Percentiles rank a stretch among this genome's conserved stretches.
Conservation (phyloP, 2,113 vertebrate genomes). For the Ivindomyrus marchei region DNA sequence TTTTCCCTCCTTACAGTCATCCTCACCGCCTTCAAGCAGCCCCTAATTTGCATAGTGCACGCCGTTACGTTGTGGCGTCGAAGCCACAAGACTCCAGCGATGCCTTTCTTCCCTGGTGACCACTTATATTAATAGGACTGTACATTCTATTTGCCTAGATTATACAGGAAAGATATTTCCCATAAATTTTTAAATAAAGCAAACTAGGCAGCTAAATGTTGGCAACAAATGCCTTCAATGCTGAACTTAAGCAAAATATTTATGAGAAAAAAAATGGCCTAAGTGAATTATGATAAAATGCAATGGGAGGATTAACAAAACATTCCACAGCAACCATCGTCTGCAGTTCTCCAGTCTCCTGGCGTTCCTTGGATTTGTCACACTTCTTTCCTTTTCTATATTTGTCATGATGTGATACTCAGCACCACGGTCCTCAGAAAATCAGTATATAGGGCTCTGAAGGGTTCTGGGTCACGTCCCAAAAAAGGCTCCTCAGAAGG, state of each 20-base stretch:
- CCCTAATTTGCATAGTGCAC: background rate
- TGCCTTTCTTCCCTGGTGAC: background rate
- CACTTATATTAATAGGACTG: background rate
- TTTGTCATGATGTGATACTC: background rate
- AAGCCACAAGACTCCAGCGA: background rate
- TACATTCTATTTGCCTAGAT: background rate
- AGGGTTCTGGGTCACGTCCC: background rate
- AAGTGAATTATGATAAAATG: background rate
- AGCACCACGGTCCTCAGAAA: background rate
- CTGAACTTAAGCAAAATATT: background rate
- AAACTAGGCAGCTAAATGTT: background rate
- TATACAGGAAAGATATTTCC: background rate
- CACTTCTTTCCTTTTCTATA: background rate
- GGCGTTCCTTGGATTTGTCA: background rate
- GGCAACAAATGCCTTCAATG: background rate
- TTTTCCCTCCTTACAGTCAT: background rate
- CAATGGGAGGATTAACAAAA: background rate
- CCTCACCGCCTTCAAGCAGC: background rate
- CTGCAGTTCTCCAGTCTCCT: background rate
- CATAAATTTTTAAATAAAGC: background rate
- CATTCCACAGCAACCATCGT: background rate
- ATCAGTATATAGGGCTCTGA: background rate
- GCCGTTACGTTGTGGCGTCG: background rate
- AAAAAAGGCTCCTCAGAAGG: background rate
- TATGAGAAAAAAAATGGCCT: background rate